Evolutionary conservation across 2,113 vertebrate species (phyloP).

Genomic region (Macrotus californicus): DNA sequence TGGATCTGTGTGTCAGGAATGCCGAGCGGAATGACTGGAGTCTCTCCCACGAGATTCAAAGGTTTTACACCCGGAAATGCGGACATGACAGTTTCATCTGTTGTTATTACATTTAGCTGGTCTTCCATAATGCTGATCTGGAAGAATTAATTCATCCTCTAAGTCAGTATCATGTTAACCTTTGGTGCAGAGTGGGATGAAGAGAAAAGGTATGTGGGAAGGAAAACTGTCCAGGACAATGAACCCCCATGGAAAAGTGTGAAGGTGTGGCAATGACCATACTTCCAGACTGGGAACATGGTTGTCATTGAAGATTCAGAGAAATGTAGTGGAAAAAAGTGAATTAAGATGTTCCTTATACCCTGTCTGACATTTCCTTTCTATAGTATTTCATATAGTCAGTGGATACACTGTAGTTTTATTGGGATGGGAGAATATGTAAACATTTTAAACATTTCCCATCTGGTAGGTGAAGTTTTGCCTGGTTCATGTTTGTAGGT

Average conservation of each 20-base stretch:
- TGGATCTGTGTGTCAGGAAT: neutral
- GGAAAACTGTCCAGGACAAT: neutral
- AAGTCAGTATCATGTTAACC: neutral
- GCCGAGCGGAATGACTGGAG: neutral
- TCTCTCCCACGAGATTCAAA: neutral
- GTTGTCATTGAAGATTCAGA: neutral
- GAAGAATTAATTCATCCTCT: neutral
- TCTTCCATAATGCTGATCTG: neutral
- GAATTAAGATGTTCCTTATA: neutral
- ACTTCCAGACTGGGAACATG: neutral
- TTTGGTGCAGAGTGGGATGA: neutral
- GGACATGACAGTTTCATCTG: accelerated
- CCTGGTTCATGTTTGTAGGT: neutral
- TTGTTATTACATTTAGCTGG: neutral
- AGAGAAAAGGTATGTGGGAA: neutral
- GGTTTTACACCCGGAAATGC: neutral
- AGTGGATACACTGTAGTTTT: neutral
- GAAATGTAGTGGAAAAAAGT: neutral
- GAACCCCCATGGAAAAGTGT: neutral
- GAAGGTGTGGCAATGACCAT: neutral
- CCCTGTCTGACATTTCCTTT: neutral
- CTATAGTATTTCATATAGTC: neutral
- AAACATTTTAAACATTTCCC: neutral
- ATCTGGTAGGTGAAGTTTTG: neutral
- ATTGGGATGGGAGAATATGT: neutral